These are phyloP conservation scores for Psylliodes chrysocephalus DNA, from an alignment of 2,888 invertebrate genomes.

Conservation along the genomic window DNA sequence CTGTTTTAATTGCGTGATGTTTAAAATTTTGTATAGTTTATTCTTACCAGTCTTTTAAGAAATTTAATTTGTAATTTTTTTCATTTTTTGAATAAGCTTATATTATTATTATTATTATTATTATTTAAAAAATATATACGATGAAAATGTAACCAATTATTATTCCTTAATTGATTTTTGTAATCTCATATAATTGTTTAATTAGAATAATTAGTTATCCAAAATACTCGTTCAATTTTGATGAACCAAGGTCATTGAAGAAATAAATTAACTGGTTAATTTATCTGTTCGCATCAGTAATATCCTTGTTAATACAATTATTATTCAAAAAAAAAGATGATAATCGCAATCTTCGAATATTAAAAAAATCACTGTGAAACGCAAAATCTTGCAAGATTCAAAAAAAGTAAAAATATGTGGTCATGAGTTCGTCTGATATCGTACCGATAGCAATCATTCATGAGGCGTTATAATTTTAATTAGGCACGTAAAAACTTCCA, in stretches of 20 bases:
- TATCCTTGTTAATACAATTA: background rate
- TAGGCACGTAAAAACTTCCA: slow-evolving; percentile 40
- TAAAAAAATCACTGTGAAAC: slow-evolving; percentile 8
- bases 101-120: too few species aligned
- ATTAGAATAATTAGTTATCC: too few species aligned
- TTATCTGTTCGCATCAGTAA: background rate
- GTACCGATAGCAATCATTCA: slow-evolving; percentile 33
- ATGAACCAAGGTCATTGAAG: background rate
- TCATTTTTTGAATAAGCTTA: too few species aligned
- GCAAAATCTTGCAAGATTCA: background rate
- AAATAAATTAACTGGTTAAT: background rate
- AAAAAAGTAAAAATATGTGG: slow-evolving; percentile 11
- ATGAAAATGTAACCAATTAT: too few species aligned
- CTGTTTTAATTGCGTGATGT: too few species aligned
- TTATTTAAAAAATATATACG: too few species aligned
- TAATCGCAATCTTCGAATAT: background rate
- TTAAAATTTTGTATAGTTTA: too few species aligned
- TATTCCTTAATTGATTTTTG: too few species aligned
- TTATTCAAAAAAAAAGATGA: background rate
- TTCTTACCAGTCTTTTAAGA: too few species aligned
- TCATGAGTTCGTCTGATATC: slow-evolving; percentile 28
- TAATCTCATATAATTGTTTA: too few species aligned
- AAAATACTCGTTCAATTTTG: background rate
- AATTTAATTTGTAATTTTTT: too few species aligned
- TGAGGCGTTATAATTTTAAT: slow-evolving; percentile 50